Base-by-base conservation (phyloP, 2,888 invertebrate species). In the Melikaiella ostensackeni region DNA sequence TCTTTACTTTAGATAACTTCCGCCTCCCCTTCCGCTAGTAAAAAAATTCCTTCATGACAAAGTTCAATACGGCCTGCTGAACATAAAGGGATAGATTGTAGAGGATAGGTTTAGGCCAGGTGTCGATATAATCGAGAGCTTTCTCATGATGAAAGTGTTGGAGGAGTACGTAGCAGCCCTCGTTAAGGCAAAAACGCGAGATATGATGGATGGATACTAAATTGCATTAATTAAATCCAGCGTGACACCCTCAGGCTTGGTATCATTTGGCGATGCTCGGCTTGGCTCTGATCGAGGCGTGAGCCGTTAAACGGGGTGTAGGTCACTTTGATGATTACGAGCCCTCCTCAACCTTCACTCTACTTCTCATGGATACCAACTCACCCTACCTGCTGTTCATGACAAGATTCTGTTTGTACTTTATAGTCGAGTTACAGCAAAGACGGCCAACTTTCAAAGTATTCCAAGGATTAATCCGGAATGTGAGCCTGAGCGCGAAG, bases 201-300 rank as follows among this genome's bases (percentile, higher is more conserved):
- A 88, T 89, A 90, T 90, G 90, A 90, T 90, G 90, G 91, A 90
- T 91, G 91, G 90, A 89, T 89, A 89, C 88, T 90, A 90, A 90
- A 90, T 90, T 90, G 90, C 90, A 90, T 90, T 90, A 90, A 90
- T 90, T 90, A 90, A 90, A 90, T 90, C 87, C 88, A 89, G 85
- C 90, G 90, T 90, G 90, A 90, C 88, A 89, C 88, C 88, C 85
- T 85, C 82, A 78, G 82, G 84, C 84, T 85, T 86, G 85, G 86
- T 88, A 88, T 86, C 88, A 88, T 86, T 89, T 84, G 86, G 84
- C 84, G 85, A 82, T 79, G 83, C 83, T 84, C 81, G 77, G 83
- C 82, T 80, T 83, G 84, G 82, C 83, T 66, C 70, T n/a, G 88
- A 88, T 88, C 86, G 88, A 89, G 84, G 86, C 85, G 85, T 86